These are phyloP conservation scores for Liolophura sinensis DNA, from an alignment of 1,140 invertebrate genomes.

Conservation along the genomic window DNA sequence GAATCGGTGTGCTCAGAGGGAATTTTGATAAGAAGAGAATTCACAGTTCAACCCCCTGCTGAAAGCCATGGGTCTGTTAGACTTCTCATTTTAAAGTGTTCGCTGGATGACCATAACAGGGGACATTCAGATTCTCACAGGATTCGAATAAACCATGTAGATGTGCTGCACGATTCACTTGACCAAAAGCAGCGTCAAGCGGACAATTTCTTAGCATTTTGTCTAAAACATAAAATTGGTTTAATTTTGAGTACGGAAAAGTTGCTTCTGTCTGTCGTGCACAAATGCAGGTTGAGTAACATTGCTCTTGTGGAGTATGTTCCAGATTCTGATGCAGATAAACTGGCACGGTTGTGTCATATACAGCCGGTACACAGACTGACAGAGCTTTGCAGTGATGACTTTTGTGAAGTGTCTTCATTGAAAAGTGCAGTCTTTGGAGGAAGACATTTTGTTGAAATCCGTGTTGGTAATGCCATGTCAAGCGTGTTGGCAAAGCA, in stretches of 20 bases:
- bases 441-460: constrained; percentile 8
- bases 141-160: background rate
- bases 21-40: constrained; percentile 6
- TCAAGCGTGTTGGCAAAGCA: background rate
- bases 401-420: constrained; percentile 3
- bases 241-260: constrained; percentile 12
- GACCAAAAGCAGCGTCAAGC: background rate
- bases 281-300: constrained; percentile 7
- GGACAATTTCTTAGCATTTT: background rate
- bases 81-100: constrained; percentile 8
- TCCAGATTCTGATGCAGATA: background rate
- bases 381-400: background rate
- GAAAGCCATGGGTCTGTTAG: background rate
- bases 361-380: background rate
- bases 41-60: background rate
- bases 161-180: background rate
- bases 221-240: constrained; percentile 1
- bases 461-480: constrained; percentile 1
- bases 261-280: constrained; percentile 7
- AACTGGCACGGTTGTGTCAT: constrained; percentile 1
- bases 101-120: background rate
- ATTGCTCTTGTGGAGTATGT: constrained; percentile 3
- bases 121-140: background rate
- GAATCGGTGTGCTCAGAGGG: background rate
- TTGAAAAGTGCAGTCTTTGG: constrained; percentile 5